phyloP scores from a whole-genome alignment of 2,888 invertebrate species.

The Pollenia angustigena region DNA sequence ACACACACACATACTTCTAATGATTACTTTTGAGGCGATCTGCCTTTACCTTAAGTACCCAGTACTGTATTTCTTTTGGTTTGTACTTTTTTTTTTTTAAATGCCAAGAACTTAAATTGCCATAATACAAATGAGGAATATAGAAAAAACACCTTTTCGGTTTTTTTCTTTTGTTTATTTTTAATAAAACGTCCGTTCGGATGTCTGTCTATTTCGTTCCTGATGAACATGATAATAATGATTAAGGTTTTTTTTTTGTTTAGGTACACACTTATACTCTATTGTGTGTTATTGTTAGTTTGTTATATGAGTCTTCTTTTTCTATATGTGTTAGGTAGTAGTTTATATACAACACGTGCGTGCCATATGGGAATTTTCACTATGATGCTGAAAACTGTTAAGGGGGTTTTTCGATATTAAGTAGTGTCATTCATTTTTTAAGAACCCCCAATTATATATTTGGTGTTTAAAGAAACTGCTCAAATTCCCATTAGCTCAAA shows the following conservation, averaged over 20 bases:
- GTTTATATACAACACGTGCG: constrained; percentile 52
- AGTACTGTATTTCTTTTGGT: background rate
- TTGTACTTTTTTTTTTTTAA: no score
- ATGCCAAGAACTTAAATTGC: constrained; percentile 13
- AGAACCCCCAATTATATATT: constrained; percentile 1
- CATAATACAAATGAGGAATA: background rate
- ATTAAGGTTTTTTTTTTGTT: constrained; percentile 25
- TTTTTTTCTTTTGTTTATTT: constrained; percentile 15
- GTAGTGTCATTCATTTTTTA: background rate
- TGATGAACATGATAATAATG: constrained; percentile 22
- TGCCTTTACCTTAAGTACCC: background rate
- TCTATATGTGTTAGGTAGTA: background rate
- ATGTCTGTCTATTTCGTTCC: background rate
- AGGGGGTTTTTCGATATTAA: background rate
- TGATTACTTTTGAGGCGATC: no score
- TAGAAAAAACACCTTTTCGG: background rate
- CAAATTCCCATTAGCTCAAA: constrained; percentile 13
- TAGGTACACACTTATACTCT: background rate
- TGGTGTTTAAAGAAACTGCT: background rate
- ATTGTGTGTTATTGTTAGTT: background rate
- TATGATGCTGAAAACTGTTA: background rate
- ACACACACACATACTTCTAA: background rate
- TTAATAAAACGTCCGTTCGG: background rate
- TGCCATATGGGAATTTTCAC: constrained; percentile 49
- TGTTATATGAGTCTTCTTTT: background rate